Evolutionary conservation across 2,113 vertebrate species (phyloP), one percentile per base, ranked within the genome.

Genomic region (Xiphophorus maculatus): DNA sequence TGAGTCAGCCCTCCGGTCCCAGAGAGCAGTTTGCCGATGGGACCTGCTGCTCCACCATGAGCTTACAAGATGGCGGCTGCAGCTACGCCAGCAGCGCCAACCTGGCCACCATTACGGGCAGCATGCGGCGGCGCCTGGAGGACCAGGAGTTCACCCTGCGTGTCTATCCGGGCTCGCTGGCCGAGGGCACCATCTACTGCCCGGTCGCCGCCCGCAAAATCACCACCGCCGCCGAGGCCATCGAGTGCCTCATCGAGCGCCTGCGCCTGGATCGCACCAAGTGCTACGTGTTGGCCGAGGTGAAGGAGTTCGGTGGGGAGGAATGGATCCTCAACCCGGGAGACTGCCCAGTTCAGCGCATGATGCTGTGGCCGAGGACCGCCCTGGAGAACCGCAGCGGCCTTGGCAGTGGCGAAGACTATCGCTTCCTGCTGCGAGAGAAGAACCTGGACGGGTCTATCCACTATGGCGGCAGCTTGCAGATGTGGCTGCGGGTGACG

Each of bases 251-350:
- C 84, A 97, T 99, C 60, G 91, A 95, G 14, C 96, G 94, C 78
- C 95, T 99, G 64, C 95, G 93, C 35, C 94, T 99, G 0, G 98
- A 99, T 84, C 96, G 96, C 86, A 96, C 96, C 69, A 97, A 95
- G 94, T 99, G 96, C 51, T 99, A 99, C 0, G 97, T 99, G 63
- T 77, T 99, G 40, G 98, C 98, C 0, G 98, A 99, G 80, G 98
- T 99, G 85, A 99, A 99, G 90, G 98, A 99, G 89, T 99, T 98
- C 7, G 98, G 98, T 1, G 98, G 98, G 62, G 98, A 99, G 82
- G 98, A 99, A 93, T 99, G 98, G 98, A 98, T 99, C 83, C 96
- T 99, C 86, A 99, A 98, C 93, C 97, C 98, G 64, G 95, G 93
- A 17, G 98, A 99, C 92, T 98, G 96, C 86, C 98, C 98, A 0